Conservation (phyloP, 2,888 invertebrate genomes). For the Luperina testacea region DNA sequence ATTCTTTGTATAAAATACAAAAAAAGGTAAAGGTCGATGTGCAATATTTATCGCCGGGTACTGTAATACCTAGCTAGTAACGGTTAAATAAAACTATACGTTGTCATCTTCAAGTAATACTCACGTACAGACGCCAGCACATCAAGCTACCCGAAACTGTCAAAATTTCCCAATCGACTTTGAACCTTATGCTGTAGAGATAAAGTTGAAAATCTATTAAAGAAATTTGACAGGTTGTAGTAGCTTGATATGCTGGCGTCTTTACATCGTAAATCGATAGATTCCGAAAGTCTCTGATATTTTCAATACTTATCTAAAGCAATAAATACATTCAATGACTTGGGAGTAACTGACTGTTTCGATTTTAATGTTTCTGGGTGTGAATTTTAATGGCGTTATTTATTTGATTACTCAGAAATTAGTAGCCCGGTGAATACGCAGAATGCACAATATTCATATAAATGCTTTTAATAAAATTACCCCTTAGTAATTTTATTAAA, state of each 20-base stretch:
- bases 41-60: too few species aligned
- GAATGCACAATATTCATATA: not conserved
- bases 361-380: not conserved
- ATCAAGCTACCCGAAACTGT: too few species aligned
- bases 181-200: too few species aligned
- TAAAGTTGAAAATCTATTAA: too few species aligned
- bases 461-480: not conserved
- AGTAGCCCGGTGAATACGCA: not conserved
- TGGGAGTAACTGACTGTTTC: slow-evolving; percentile 9
- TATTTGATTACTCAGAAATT: slow-evolving; percentile 4
- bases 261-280: slow-evolving; percentile 24
- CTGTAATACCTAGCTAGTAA: not conserved
- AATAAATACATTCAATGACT: slow-evolving; percentile 41
- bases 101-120: not conserved
- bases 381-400: slow-evolving; percentile 15
- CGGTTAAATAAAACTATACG: not conserved
- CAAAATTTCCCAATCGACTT: too few species aligned
- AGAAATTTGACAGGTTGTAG: too few species aligned
- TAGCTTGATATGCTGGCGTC: too few species aligned
- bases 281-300: slow-evolving; percentile 36
- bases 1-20: too few species aligned
- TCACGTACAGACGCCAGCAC: too few species aligned
- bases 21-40: too few species aligned
- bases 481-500: too few species aligned
- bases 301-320: slow-evolving; percentile 30